Conservation (phyloP, 2,888 invertebrate genomes). For the Drosophila austrosaltans region DNA sequence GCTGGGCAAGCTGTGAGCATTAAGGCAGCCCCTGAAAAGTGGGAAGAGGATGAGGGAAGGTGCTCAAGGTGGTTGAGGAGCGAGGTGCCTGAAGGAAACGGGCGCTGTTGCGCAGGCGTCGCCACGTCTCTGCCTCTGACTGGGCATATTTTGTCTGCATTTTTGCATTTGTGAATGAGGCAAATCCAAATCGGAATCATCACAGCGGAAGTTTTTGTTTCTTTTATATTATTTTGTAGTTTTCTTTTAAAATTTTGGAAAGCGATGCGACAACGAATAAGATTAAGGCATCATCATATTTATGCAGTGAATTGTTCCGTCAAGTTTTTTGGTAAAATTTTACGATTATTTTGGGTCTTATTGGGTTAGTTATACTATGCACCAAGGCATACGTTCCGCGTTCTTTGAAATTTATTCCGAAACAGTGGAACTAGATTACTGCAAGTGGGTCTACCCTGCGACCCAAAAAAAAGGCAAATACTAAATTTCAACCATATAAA, state of each 20-base stretch:
- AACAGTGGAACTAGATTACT: too few relatives aligned
- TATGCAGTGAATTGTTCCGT: not conserved
- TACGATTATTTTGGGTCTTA: too few relatives aligned
- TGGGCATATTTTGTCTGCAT: constrained; percentile 57
- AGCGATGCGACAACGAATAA: constrained; percentile 3
- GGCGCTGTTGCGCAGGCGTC: constrained; percentile 61
- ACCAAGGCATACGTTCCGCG: too few relatives aligned
- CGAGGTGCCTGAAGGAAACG: constrained; percentile 4
- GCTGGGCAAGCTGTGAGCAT: constrained; percentile 47
- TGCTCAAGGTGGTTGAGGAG: constrained; percentile 34
- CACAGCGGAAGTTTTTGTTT: constrained; percentile 67
- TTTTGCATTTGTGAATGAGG: constrained; percentile 62
- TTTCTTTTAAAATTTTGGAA: not conserved
- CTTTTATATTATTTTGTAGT: not conserved
- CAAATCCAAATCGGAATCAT: constrained; percentile 51
- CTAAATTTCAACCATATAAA: too few relatives aligned
- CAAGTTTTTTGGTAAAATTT: not conserved
- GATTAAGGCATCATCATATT: constrained; percentile 10
- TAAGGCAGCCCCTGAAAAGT: constrained; percentile 45
- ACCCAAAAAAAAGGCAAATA: too few relatives aligned
- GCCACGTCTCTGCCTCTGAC: constrained; percentile 37
- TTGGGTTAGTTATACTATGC: too few relatives aligned
- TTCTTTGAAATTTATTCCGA: too few relatives aligned
- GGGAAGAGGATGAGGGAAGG: constrained; percentile 16
- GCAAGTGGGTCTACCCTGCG: too few relatives aligned